Evolutionary conservation across 1,140 invertebrate species (phyloP), one percentile per base, ranked within the genome.

Genomic region (Drusus annulatus): DNA sequence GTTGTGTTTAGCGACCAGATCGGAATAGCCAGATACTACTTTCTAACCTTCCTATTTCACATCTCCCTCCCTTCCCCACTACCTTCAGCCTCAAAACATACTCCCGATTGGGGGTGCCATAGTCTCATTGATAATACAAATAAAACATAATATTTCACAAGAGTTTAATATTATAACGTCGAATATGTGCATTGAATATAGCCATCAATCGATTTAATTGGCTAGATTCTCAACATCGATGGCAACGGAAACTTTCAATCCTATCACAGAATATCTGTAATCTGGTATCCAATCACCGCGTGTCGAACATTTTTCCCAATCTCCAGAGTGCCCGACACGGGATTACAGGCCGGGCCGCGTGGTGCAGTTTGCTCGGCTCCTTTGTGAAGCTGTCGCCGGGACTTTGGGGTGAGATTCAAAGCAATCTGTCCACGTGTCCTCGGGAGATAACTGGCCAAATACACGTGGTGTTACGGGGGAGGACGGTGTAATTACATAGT

Each of bases 361-460:
- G 71, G 23, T 36, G n/a, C 6, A 58, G 71, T 75, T 75, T 75
- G 54, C 71, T 75, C 19, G 28, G 51, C 8, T 16, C 71, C 71
- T 75, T 75, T 75, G 71, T 75, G 71, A 75, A 3, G 28, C 56
- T 23, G 58, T 28, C 65, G 10, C 25, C 25, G 19, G 36, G 5
- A 23, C 25, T 25, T 17, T n/a, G 28, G 65, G 17, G 23, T 15
- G 13, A 5, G 60, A 21, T 17, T 79, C 77, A 71, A 71, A 79
- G 77, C 51, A 28, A 50, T 36, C 36, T 45, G 68, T 23, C 45
- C 77, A 79, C 77, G 77, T 79, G 77, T 71, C 77, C 21, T 60
- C 50, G 52, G 17, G 65, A 73, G 63, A 71, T 71, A 79, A 45
- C 68, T 71, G 51, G 62, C 63, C 65, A 79, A 73, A 79, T 65